phyloP scores from a whole-genome alignment of 37 sponge, comb jelly and placozoan species.

The Diacarnus erythraeanus region DNA sequence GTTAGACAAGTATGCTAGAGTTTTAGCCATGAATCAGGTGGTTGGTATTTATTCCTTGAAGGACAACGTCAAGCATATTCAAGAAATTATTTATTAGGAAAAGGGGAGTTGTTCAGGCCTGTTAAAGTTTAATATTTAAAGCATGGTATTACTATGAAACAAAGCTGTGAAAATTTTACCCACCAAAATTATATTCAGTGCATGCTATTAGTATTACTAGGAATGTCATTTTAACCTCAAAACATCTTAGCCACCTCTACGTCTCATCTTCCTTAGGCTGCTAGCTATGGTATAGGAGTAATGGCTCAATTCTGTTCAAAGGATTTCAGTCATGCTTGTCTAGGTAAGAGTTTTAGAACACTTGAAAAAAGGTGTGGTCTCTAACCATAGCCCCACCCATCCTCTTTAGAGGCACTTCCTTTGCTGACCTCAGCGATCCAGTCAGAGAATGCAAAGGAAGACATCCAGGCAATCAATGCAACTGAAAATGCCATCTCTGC shows the following conservation, averaged over 20 bases:
- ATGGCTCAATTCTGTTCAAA: conserved; percentile 84
- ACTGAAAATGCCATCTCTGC: conserved; percentile 98
- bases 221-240: not conserved
- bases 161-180: not conserved
- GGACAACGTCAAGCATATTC: too few relatives aligned
- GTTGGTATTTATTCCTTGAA: too few relatives aligned
- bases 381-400: not conserved
- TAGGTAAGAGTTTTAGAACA: conserved; percentile 41
- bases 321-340: conserved; percentile 67
- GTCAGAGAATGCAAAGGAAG: conserved; percentile 45
- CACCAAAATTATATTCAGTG: not conserved
- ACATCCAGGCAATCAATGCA: conserved; percentile 67
- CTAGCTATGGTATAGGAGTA: conserved; percentile 91
- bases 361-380: not conserved
- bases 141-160: not conserved
- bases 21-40: not conserved
- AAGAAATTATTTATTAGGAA: too few relatives aligned
- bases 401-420: conserved; percentile 74
- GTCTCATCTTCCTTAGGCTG: conserved; percentile 56
- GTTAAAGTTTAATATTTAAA: not conserved
- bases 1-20: conserved; percentile 67
- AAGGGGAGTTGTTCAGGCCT: too few relatives aligned
- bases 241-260: not conserved
- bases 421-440: conserved; percentile 67
- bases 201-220: too few relatives aligned